Percentiles rank a stretch among this genome's conserved stretches.
Conservation (phyloP, 2,113 vertebrate genomes). For the Pipa parva region DNA sequence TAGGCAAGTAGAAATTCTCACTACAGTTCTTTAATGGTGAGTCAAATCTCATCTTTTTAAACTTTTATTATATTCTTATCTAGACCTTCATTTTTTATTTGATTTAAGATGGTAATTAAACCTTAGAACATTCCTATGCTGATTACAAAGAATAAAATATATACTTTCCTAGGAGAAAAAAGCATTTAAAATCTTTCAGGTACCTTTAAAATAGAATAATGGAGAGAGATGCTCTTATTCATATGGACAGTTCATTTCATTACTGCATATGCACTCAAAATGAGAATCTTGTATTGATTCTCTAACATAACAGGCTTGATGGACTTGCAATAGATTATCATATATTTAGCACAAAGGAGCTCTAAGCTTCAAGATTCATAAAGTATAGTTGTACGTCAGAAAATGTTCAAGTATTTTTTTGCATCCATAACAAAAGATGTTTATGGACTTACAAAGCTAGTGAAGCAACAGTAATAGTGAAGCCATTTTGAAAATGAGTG, state of each 20-base stretch:
- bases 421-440: too few species aligned
- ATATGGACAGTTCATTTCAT: constrained; percentile 41
- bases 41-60: too few species aligned
- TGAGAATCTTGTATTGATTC: constrained; percentile 30
- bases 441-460: too few species aligned
- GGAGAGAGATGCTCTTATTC: constrained; percentile 19
- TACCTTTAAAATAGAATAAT: constrained; percentile 14
- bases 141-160: not conserved
- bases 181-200: constrained; percentile 9
- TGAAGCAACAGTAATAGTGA: too few species aligned
- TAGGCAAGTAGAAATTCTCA: too few species aligned
- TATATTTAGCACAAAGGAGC: not conserved
- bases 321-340: constrained; percentile 32
- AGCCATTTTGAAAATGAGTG: too few species aligned
- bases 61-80: too few species aligned
- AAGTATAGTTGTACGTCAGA: too few species aligned
- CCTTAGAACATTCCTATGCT: not conserved
- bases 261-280: constrained; percentile 24
- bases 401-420: too few species aligned
- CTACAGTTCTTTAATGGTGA: too few species aligned
- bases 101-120: too few species aligned
- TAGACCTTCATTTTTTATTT: too few species aligned
- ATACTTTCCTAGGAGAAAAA: not conserved
- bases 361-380: constrained; percentile 20
- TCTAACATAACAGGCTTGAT: constrained; percentile 29